Conservation (phyloP, 30 jellyfish, hydroid and myxozoan genomes). For the Aurelia aurita complex sp. Pacific region DNA sequence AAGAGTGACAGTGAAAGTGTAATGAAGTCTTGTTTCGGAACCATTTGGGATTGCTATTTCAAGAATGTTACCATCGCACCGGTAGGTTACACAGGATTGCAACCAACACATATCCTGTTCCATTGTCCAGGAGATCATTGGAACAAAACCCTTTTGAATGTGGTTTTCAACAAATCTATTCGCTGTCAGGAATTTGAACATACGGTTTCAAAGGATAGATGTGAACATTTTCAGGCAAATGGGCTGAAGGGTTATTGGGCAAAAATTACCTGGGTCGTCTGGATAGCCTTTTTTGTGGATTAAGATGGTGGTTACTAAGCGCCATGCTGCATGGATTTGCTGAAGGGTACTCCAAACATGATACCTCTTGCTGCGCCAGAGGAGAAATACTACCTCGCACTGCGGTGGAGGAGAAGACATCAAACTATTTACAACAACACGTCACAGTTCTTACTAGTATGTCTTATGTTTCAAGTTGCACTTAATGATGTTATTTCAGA, state of each 20-base stretch:
- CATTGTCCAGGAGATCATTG: background rate
- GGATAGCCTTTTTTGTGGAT: conserved; percentile 10
- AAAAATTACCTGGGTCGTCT: conserved; percentile 27
- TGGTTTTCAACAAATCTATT: background rate
- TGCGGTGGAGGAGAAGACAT: no score
- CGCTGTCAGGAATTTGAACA: background rate
- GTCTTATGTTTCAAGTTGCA: no score
- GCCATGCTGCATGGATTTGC: no score
- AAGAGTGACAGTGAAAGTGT: background rate
- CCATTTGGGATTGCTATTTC: background rate
- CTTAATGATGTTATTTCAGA: no score
- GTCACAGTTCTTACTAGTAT: no score
- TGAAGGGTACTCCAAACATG: no score
- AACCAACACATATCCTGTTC: background rate
- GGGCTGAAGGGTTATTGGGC: conserved; percentile 25
- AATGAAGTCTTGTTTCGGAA: background rate
- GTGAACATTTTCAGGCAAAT: background rate
- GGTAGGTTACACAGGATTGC: background rate
- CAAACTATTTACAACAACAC: no score
- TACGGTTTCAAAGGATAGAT: conserved; percentile 13
- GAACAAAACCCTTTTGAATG: background rate
- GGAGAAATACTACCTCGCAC: no score
- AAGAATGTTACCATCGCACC: background rate
- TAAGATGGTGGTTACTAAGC: background rate
- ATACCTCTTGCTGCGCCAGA: no score